Evolutionary conservation across 2,888 invertebrate species (phyloP).

Genomic region (Troides oblongomaculatus): DNA sequence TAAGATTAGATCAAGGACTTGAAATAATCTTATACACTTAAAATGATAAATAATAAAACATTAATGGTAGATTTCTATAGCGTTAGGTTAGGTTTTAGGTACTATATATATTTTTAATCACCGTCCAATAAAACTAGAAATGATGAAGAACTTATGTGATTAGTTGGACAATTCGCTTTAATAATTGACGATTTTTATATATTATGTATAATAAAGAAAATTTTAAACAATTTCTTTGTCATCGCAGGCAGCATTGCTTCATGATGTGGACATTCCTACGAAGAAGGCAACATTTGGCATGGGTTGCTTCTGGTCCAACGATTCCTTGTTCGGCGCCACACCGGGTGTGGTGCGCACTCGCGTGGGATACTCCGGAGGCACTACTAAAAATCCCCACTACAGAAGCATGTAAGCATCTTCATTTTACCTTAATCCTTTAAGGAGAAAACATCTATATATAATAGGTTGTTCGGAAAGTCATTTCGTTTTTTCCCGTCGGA

Average conservation of each 20-base stretch:
- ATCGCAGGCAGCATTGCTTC: conserved; percentile 72
- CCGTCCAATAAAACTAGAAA: too few species aligned
- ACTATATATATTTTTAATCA: too few species aligned
- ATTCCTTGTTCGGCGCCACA: conserved; percentile 89
- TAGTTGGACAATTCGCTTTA: too few species aligned
- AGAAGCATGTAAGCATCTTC: conserved; percentile 86
- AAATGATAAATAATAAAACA: background rate
- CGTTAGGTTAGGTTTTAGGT: too few species aligned
- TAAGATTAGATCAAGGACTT: conserved; percentile 9
- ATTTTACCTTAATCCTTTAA: background rate
- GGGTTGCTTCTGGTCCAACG: conserved; percentile 97
- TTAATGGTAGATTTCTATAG: background rate
- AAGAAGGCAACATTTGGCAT: conserved; percentile 93
- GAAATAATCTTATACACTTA: background rate
- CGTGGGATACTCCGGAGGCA: conserved; percentile 96
- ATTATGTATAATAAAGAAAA: background rate
- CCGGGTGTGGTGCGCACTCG: conserved; percentile 90
- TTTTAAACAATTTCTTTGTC: background rate
- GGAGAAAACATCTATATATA: too few species aligned
- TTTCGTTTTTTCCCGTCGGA: too few species aligned
- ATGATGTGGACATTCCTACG: conserved; percentile 82
- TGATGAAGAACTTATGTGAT: too few species aligned
- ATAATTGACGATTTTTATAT: background rate
- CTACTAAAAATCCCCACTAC: conserved; percentile 89
- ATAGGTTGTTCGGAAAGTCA: too few species aligned